These are phyloP conservation scores for Caenorhabditis inopinata DNA, from an alignment of 1,140 invertebrate genomes.

Conservation along the genomic window DNA sequence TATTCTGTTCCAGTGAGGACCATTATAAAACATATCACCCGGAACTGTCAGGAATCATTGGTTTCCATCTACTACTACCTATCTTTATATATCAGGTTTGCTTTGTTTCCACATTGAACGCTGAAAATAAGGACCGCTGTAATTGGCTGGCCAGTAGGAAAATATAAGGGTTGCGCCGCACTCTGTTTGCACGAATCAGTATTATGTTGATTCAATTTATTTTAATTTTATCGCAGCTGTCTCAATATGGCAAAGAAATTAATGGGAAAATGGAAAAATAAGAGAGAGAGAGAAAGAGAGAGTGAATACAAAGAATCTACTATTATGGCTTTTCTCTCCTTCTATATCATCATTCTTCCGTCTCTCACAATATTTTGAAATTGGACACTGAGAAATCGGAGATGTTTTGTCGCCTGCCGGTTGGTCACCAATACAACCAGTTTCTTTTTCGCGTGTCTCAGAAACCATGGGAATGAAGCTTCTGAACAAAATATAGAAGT, in stretches of 20 bases:
- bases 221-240: background rate
- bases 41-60: background rate
- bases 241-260: slow-evolving; percentile 16
- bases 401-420: slow-evolving; percentile 23
- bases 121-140: no score
- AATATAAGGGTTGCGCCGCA: background rate
- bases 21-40: slow-evolving; percentile 14
- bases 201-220: slow-evolving; percentile 12
- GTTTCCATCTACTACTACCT: background rate
- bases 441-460: background rate
- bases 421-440: slow-evolving; percentile 15
- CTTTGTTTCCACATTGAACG: no score
- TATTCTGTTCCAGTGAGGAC: background rate
- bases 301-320: background rate
- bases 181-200: background rate
- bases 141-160: no score
- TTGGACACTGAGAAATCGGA: slow-evolving; percentile 19
- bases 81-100: slow-evolving; percentile 12
- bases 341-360: background rate
- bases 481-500: no score
- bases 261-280: background rate
- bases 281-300: background rate
- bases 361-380: slow-evolving; percentile 15
- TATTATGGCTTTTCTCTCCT: background rate
- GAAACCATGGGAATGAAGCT: no score